A percentile compares a stretch with the other conserved stretches of the same genome.
phyloP scores from a whole-genome alignment of 1,140 invertebrate genomes.

The Palaemon carinicauda region DNA sequence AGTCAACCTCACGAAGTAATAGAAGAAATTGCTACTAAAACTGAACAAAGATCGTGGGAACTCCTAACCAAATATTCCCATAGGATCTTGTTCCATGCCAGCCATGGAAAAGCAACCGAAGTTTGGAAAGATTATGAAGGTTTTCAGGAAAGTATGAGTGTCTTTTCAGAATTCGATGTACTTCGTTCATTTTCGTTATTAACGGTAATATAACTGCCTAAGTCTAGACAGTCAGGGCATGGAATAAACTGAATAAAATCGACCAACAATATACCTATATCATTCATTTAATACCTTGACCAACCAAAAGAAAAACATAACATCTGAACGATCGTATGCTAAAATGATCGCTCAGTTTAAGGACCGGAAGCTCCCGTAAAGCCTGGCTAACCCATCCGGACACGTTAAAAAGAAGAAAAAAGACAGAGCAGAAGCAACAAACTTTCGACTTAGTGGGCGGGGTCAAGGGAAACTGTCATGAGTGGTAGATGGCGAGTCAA shows the following conservation, averaged over 20 bases:
- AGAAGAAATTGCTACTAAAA: conserved; percentile 45
- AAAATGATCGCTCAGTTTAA: neutral
- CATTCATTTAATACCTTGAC: too few species aligned
- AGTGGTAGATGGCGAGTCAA: conserved; percentile 49
- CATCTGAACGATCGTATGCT: too few species aligned
- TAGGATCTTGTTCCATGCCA: conserved; percentile 34
- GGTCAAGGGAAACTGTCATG: conserved; percentile 51
- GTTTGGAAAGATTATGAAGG: neutral
- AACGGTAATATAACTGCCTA: too few species aligned
- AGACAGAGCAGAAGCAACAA: conserved; percentile 44
- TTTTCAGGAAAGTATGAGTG: neutral
- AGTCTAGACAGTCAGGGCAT: too few species aligned
- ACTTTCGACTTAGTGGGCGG: conserved; percentile 52
- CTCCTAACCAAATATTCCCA: conserved; percentile 47
- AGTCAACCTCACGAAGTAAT: conserved; percentile 39
- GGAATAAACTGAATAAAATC: too few species aligned
- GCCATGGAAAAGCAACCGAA: neutral
- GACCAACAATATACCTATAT: too few species aligned
- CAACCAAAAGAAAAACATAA: too few species aligned
- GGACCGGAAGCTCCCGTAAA: conserved; percentile 27
- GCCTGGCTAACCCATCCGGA: conserved; percentile 30
- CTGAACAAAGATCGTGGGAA: conserved; percentile 52
- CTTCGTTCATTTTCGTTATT: too few species aligned
- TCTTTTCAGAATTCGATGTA: too few species aligned
- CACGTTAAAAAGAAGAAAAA: neutral